Percentiles rank a stretch among this genome's conserved stretches.
These are phyloP conservation scores for Perizoma affinitatum DNA, from an alignment of 2,888 invertebrate species.

Conservation along the genomic window DNA sequence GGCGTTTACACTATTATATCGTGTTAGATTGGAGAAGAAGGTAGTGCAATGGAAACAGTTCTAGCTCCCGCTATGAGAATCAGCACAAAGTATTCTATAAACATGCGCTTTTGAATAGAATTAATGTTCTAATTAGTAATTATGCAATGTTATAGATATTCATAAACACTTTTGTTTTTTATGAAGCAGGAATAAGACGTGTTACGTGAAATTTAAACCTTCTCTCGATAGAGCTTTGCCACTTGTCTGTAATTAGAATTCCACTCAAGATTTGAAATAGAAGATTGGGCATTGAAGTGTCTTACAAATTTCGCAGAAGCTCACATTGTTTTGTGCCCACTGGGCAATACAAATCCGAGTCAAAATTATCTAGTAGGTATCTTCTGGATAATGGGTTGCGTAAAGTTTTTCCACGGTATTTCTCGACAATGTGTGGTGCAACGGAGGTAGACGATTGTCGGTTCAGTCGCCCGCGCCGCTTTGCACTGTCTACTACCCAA, in stretches of 20 bases:
- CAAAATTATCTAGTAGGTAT: constrained; percentile 70
- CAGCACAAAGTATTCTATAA: constrained; percentile 58
- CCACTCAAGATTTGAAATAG: constrained; percentile 25
- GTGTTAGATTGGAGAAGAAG: background rate
- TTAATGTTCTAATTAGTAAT: constrained; percentile 27
- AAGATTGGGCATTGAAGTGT: constrained; percentile 32
- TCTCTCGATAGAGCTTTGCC: too few relatives aligned
- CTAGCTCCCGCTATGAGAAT: constrained; percentile 61
- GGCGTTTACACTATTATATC: too few relatives aligned
- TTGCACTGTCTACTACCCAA: constrained; percentile 56
- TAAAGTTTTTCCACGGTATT: constrained; percentile 78
- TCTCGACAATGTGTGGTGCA: constrained; percentile 78
- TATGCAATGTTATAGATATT: constrained; percentile 7
- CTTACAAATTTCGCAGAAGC: constrained; percentile 42
- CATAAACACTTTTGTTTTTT: too few relatives aligned
- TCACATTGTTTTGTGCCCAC: constrained; percentile 50
- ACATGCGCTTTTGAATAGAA: constrained; percentile 46
- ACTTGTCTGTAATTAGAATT: constrained; percentile 1
- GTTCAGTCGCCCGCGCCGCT: constrained; percentile 72
- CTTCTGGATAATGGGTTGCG: constrained; percentile 76
- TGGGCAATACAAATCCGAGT: constrained; percentile 56
- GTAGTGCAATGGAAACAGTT: constrained; percentile 52
- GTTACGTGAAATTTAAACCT: too few relatives aligned
- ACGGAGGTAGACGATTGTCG: constrained; percentile 63
- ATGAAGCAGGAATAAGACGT: too few relatives aligned